Percentiles rank a stretch among this genome's conserved stretches.
Conservation (phyloP, 2,888 invertebrate species). For the Nudaria mundana region DNA sequence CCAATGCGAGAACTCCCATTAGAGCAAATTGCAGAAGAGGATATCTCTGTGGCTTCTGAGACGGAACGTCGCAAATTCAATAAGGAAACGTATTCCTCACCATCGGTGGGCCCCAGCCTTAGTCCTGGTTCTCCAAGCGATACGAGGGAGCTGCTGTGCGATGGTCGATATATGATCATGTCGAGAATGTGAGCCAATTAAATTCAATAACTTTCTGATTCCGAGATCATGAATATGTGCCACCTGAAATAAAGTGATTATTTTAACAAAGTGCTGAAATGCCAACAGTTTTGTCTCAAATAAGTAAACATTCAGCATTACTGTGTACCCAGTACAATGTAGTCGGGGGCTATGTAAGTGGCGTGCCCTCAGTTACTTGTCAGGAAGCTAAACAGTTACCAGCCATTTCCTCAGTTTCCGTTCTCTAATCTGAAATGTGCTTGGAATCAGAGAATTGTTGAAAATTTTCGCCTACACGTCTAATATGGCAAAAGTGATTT, state of each 20-base stretch:
- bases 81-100: constrained; percentile 77
- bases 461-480: constrained; percentile 19
- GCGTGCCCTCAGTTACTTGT: background rate
- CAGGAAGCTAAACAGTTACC: constrained; percentile 13
- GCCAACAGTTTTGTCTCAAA: background rate
- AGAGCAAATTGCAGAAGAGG: constrained; percentile 87
- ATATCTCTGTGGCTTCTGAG: constrained; percentile 77
- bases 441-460: constrained; percentile 43
- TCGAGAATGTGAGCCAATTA: constrained; percentile 66
- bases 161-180: constrained; percentile 80
- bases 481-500: constrained; percentile 29
- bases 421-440: constrained; percentile 20
- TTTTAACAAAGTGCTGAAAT: constrained; percentile 10
- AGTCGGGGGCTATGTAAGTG: constrained; percentile 1
- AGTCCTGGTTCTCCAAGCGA: constrained; percentile 86
- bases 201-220: constrained; percentile 39
- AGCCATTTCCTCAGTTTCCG: constrained; percentile 21
- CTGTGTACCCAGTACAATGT: background rate
- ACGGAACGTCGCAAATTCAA: constrained; percentile 72
- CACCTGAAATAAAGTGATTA: constrained; percentile 2
- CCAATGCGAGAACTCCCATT: constrained; percentile 79
- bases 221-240: constrained; percentile 22
- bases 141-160: constrained; percentile 83
- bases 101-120: constrained; percentile 82
- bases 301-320: background rate